Evolutionary conservation across 1,140 invertebrate genomes (phyloP), one percentile per base, ranked within the genome.

Genomic region (Orchesella cincta): DNA sequence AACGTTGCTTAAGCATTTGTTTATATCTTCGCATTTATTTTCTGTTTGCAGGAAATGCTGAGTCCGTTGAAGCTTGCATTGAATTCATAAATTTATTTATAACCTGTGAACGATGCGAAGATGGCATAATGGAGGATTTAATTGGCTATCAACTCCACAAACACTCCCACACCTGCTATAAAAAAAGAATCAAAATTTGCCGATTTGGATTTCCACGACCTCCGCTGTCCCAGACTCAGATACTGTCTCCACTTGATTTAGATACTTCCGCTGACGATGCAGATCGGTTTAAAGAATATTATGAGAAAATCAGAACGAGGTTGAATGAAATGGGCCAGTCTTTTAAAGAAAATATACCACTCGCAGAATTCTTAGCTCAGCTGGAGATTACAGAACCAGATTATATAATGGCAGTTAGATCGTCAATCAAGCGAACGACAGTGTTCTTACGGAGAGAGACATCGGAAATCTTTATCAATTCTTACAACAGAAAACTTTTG

Each of bases 401-500:
- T 12, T 79, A 79, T 34, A 64, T 76, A 1, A 29, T 67, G 3
- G 78, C 62, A 26, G 31, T 76, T 2, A 16, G 67, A 12, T 28
- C 3, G 1, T 14, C 8, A 14, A 74, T 77, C 23, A 54, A 34
- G 28, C n/a, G 76, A 36, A 36, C 1, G 3, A 76, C 76, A 12
- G 74, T 77, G 20, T 78, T 80, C 52, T 39, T 75, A 2, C 82
- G 80, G 75, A 74, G 83, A 54, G 36, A 28, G 20, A 75, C 67
- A n/a, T 51, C 75, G 14, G 81, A 81, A 14, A 35, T 20, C 28
- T 82, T 64, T 28, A 76, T 84, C 5, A 84, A 84, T 80, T 52
- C 73, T 52, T 85, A 82, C 78, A 83, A 82, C 74, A 73, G 31
- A 78, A 72, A 75, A 62, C 74, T 84, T 31, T 70, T 84, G 46